Evolutionary conservation across 2,113 vertebrate genomes (phyloP).

Genomic region (Chinchilla lanigera): DNA sequence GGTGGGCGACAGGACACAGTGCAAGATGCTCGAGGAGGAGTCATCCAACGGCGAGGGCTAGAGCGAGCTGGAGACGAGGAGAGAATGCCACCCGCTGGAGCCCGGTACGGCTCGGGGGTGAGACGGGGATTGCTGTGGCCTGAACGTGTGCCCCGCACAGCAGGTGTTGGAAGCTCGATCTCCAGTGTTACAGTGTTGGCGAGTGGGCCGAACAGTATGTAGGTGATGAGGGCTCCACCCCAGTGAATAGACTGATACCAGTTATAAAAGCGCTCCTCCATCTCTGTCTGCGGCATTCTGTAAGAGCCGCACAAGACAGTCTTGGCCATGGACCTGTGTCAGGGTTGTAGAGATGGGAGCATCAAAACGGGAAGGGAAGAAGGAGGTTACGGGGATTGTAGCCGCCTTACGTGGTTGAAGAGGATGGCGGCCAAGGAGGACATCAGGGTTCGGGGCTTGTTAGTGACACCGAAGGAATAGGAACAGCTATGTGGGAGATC

Average conservation of each 20-base stretch:
- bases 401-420: not conserved
- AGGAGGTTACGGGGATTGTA: no score
- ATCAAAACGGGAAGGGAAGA: no score
- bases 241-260: no score
- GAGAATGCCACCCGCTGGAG: not conserved
- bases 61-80: not conserved
- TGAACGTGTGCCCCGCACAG: no score
- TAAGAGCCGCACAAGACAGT: not conserved
- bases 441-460: not conserved
- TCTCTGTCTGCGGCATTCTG: not conserved
- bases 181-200: no score
- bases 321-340: not conserved
- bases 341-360: not conserved
- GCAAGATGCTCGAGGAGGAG: not conserved
- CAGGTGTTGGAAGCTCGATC: not conserved
- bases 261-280: not conserved
- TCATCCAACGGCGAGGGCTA: accelerated
- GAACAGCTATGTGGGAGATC: accelerated
- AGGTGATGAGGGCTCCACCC: not conserved
- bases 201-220: no score
- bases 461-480: no score
- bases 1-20: not conserved
- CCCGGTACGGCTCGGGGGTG: not conserved
- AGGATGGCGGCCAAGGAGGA: not conserved
- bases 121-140: not conserved